Percentiles rank a stretch among this genome's conserved stretches.
Evolutionary conservation across 64 coral and sea anemone species (phyloP).

Genomic region (Porites australiensis): DNA sequence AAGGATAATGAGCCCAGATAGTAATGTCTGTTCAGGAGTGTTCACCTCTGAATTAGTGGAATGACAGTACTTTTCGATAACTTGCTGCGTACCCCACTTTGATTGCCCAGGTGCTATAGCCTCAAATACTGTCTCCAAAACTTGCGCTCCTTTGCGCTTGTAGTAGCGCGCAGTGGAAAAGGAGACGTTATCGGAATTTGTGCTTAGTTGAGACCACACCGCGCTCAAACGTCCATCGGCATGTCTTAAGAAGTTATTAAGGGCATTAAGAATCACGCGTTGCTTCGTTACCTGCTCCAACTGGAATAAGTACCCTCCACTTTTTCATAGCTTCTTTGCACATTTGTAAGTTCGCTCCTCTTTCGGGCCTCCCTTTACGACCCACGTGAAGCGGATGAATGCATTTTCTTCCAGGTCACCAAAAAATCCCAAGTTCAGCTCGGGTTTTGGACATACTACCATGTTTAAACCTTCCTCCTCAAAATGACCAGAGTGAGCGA

Average conservation of each 20-base stretch:
- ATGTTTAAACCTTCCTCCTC: not conserved
- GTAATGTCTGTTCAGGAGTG: not conserved
- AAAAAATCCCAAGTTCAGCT: constrained; percentile 7
- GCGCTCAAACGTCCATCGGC: not conserved
- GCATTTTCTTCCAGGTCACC: constrained; percentile 25
- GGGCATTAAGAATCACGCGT: not conserved
- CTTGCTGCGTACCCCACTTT: constrained; percentile 39
- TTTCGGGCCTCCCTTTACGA: not conserved
- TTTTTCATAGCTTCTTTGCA: constrained; percentile 14
- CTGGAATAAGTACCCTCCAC: constrained; percentile 27
- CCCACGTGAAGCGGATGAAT: not conserved
- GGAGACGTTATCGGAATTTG: not conserved
- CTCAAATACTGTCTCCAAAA: not conserved
- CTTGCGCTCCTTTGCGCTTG: not conserved
- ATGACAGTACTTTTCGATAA: not conserved
- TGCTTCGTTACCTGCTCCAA: constrained; percentile 1
- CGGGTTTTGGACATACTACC: constrained; percentile 29
- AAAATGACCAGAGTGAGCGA: not conserved
- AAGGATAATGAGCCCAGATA: constrained; percentile 6
- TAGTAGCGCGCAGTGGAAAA: not conserved
- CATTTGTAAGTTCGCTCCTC: not conserved
- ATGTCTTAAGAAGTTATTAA: not conserved
- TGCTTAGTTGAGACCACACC: not conserved
- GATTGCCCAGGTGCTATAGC: constrained; percentile 37
- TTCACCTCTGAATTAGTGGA: not conserved